A percentile compares a stretch with the other conserved stretches of the same genome.
phyloP scores from a whole-genome alignment of 1,140 invertebrate genomes.

The Achatina immaculata region DNA sequence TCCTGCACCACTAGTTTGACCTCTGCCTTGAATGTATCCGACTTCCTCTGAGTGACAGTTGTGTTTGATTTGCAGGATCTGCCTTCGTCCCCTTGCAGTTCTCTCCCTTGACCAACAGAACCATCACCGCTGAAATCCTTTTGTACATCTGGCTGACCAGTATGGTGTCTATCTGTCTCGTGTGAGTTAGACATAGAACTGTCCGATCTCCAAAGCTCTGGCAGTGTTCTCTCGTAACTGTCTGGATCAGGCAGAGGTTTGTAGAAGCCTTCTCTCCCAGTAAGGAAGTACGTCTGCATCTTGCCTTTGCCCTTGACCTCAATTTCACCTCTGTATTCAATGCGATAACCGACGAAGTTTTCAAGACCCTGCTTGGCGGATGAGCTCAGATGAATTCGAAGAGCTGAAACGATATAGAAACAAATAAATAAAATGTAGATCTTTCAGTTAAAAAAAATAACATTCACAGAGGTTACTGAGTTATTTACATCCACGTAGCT shows the following conservation, averaged over 20 bases:
- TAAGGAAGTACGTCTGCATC: constrained; percentile 90
- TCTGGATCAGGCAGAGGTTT: constrained; percentile 49
- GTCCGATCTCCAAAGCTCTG: neutral
- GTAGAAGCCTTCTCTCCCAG: constrained; percentile 73
- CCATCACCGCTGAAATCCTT: too few relatives aligned
- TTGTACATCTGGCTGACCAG: too few relatives aligned
- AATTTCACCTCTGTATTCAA: constrained; percentile 60
- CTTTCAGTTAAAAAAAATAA: too few relatives aligned
- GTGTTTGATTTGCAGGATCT: too few relatives aligned
- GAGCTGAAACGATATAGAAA: constrained; percentile 42
- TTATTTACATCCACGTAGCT: too few relatives aligned
- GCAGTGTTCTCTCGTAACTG: neutral
- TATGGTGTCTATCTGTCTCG: neutral
- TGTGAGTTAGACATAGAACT: neutral
- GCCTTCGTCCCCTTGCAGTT: too few relatives aligned
- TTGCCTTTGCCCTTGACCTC: constrained; percentile 82
- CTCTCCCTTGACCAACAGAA: too few relatives aligned
- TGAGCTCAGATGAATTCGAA: constrained; percentile 62
- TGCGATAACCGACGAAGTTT: constrained; percentile 54
- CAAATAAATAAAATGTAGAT: too few relatives aligned
- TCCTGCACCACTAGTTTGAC: too few relatives aligned
- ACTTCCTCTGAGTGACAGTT: too few relatives aligned
- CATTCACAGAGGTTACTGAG: too few relatives aligned
- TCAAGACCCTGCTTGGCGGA: constrained; percentile 51
- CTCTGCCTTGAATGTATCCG: too few relatives aligned